Conservation (phyloP, 2,797 vertebrate genomes). For the Microcaecilia unicolor region DNA sequence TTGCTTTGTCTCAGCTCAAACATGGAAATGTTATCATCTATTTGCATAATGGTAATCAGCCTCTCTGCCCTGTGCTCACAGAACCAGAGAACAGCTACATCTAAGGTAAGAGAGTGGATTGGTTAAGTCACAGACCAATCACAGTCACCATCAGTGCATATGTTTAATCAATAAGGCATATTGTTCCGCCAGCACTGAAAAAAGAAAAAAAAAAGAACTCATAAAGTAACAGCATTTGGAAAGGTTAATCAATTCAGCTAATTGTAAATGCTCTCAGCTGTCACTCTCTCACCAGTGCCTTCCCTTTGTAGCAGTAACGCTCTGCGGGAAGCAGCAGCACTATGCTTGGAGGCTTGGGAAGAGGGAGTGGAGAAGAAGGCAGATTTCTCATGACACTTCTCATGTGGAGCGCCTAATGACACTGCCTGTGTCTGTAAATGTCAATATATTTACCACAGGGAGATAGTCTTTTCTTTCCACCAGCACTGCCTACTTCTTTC, state of each 20-base stretch:
- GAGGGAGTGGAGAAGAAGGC: conserved; percentile 17
- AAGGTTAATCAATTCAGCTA: conserved; percentile 65
- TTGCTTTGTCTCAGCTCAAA: background rate
- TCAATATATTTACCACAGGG: conserved; percentile 46
- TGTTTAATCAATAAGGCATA: conserved; percentile 49
- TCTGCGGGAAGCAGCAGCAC: conserved; percentile 25
- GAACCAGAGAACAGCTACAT: conserved; percentile 4
- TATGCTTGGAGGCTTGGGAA: conserved; percentile 6
- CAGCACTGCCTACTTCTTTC: conserved; percentile 17
- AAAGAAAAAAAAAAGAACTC: conserved; percentile 36
- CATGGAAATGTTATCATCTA: background rate
- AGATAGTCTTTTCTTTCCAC: conserved; percentile 35
- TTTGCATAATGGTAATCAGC: conserved; percentile 26
- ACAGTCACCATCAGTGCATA: conserved; percentile 12
- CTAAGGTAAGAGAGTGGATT: conserved; percentile 11
- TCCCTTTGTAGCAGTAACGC: conserved; percentile 44
- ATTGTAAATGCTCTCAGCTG: conserved; percentile 53
- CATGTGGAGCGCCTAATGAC: conserved; percentile 6
- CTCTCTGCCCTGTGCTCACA: conserved; percentile 6
- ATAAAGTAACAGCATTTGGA: conserved; percentile 49
- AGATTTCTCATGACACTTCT: conserved; percentile 43
- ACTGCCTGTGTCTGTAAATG: conserved; percentile 33
- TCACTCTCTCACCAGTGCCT: conserved; percentile 38
- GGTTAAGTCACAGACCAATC: conserved; percentile 31
- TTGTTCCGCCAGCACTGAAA: conserved; percentile 31